Evolutionary conservation across 1,140 invertebrate genomes (phyloP).

Genomic region (Parasteatoda tepidariorum): DNA sequence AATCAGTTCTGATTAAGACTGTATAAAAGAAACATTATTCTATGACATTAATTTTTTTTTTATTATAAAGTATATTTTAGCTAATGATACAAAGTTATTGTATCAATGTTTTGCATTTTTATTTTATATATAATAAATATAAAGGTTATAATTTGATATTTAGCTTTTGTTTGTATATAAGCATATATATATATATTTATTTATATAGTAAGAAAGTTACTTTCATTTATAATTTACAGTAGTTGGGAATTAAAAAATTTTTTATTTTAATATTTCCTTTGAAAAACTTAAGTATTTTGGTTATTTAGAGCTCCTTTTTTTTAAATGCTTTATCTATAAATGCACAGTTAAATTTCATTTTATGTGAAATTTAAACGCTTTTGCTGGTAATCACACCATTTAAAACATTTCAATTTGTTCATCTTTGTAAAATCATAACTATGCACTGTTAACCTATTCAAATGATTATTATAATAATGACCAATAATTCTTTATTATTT

Average conservation of each 20-base stretch:
- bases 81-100: not conserved
- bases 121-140: not conserved
- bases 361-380: too few relatives aligned
- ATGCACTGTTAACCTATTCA: not conserved
- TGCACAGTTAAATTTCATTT: too few relatives aligned
- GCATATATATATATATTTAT: not conserved
- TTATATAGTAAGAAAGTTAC: not conserved
- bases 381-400: too few relatives aligned
- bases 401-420: too few relatives aligned
- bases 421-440: not conserved
- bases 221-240: not conserved
- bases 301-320: too few relatives aligned
- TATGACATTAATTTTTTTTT: too few relatives aligned
- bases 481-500: constrained; percentile 7
- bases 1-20: not conserved
- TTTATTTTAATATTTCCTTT: too few relatives aligned
- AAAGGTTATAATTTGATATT: not conserved
- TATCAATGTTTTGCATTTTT: not conserved
- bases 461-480: not conserved
- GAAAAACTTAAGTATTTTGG: too few relatives aligned
- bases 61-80: not conserved
- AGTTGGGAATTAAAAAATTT: not conserved
- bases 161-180: not conserved
- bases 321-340: too few relatives aligned
- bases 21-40: not conserved